Evolutionary conservation across 2,797 vertebrate species (phyloP), one percentile per base, ranked within the genome.

Genomic region (Coccyzus lansbergi): DNA sequence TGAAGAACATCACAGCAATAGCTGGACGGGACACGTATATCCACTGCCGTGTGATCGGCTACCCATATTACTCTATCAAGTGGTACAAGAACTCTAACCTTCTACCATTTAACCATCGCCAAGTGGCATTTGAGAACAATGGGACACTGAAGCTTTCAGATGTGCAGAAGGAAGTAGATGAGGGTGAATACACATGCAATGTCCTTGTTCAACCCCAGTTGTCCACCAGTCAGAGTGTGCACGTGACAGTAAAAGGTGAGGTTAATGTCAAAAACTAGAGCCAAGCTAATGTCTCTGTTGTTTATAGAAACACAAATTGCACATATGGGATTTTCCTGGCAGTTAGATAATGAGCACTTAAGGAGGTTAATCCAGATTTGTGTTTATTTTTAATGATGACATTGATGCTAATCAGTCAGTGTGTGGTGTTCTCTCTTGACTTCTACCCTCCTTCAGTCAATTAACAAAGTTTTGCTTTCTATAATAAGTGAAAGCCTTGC

Each of bases 1-100:
- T 99, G 99, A 99, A 99, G 98, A 99, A 99, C 93, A 99, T 99
- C 97, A 99, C 99, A 49, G 99, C 99, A 18, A 99, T 99, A 63
- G 99, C 98, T 0, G 99, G 99, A 31, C 98, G 99, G 79, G 99
- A 99, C 82, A 99, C 99, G 6, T 99, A 99, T 63, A 99, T 99
- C 82, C 99, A 99, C 97, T 99, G 99, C 70, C 99, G 99, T 5
- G 99, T 99, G 80, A 99, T 99, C 25, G 99, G 99, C 83, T 99
- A 99, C 85, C 99, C 99, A 0, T 99, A 99, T 91, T 99, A 99
- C 97, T 99, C 99, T 97, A 99, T 99, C 96, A 99, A 99, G 95
- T 99, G 99, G 99, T 99, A 99, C 97, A 99, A 99, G 98, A 99
- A 99, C 96, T 99, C 99, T 1, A 99, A 99, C 7, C 97, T 99